phyloP scores from a whole-genome alignment of 2,113 vertebrate species.

The Macquaria ambigua region DNA sequence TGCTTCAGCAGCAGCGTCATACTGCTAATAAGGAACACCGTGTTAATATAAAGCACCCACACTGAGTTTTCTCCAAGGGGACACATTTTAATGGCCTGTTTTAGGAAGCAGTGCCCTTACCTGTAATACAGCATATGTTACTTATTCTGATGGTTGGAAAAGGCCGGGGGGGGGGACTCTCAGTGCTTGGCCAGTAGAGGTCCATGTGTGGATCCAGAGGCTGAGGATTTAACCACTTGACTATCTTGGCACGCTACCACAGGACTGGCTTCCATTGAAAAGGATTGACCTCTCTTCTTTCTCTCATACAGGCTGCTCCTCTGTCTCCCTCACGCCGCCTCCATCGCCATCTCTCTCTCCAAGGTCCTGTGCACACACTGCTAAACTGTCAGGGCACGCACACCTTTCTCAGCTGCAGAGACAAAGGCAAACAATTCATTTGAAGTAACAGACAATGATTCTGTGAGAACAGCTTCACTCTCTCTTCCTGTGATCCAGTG shows the following conservation, averaged over 20 bases:
- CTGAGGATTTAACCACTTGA: conserved; percentile 47
- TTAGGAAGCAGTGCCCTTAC: conserved; percentile 42
- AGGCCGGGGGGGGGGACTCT: not conserved
- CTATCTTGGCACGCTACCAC: conserved; percentile 23
- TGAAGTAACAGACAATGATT: conserved; percentile 30
- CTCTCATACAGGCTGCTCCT: conserved; percentile 19
- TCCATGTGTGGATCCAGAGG: conserved; percentile 23
- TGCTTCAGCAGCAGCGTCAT: conserved; percentile 40
- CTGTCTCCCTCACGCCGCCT: conserved; percentile 14
- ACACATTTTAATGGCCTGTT: conserved; percentile 65
- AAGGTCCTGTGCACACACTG: conserved; percentile 29
- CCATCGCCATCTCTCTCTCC: conserved; percentile 33
- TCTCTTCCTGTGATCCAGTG: not conserved
- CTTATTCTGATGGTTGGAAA: conserved; percentile 30
- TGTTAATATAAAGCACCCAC: conserved; percentile 57
- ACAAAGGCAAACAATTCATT: conserved; percentile 34
- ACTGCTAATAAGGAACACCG: conserved; percentile 58
- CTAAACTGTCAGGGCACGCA: conserved; percentile 45
- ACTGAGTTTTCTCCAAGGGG: conserved; percentile 58
- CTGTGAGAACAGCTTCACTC: conserved; percentile 31
- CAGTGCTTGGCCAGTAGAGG: conserved; percentile 10
- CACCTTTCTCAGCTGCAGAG: conserved; percentile 32
- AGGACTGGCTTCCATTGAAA: conserved; percentile 30
- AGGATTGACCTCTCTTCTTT: conserved; percentile 46
- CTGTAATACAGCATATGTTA: conserved; percentile 28